Conservation (phyloP, 2,888 invertebrate genomes). For the Acleris literana region DNA sequence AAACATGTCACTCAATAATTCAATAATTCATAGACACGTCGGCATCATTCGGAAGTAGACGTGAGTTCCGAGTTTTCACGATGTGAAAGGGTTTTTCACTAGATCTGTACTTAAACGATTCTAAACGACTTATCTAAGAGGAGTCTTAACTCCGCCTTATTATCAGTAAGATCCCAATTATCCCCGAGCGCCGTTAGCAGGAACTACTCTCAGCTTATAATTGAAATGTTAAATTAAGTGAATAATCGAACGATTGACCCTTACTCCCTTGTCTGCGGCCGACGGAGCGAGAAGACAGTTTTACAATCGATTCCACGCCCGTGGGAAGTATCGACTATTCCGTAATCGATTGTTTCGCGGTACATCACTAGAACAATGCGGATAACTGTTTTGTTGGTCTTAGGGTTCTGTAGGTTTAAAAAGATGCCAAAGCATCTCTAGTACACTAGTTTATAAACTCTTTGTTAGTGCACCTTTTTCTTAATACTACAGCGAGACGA, state of each 20-base stretch:
- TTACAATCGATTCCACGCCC: constrained; percentile 50
- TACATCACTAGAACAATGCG: constrained; percentile 45
- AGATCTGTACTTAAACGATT: too few species aligned
- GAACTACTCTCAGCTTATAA: constrained; percentile 7
- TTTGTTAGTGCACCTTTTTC: too few species aligned
- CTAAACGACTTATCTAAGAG: too few species aligned
- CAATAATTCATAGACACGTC: too few species aligned
- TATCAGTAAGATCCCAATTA: background rate
- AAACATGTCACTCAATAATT: too few species aligned
- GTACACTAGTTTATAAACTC: too few species aligned
- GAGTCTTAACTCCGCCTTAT: too few species aligned
- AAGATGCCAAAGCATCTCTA: too few species aligned
- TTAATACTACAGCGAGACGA: too few species aligned
- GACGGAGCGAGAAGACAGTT: constrained; percentile 47
- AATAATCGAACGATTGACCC: constrained; percentile 16
- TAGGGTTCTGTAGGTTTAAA: background rate
- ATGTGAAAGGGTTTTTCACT: too few species aligned
- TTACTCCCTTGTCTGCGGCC: constrained; percentile 10
- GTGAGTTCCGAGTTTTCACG: too few species aligned
- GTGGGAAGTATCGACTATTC: constrained; percentile 48
- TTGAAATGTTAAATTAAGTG: constrained; percentile 25
- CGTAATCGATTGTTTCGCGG: constrained; percentile 41
- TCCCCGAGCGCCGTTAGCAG: background rate
- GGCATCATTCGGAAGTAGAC: too few species aligned
- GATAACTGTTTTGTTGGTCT: background rate